Evolutionary conservation across 2,888 invertebrate genomes (phyloP).

Genomic region (Zygogramma bicolorata): DNA sequence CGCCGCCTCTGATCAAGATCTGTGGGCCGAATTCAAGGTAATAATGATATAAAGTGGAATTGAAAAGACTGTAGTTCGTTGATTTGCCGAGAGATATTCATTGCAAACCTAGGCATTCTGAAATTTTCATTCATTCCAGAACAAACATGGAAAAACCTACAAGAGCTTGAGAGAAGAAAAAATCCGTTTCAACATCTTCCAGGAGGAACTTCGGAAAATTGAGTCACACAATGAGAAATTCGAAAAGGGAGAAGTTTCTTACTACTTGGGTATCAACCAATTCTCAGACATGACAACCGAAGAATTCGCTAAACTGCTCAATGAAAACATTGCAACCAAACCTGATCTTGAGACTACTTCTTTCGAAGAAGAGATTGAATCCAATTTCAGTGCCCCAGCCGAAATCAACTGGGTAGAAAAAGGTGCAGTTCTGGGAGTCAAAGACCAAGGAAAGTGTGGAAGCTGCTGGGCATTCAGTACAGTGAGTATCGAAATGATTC

Average conservation of each 20-base stretch:
- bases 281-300: constrained; percentile 37
- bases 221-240: constrained; percentile 35
- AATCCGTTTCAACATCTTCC: constrained; percentile 29
- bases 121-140: constrained; percentile 5
- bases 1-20: constrained; percentile 11
- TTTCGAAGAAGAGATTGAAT: background rate
- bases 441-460: too few species aligned
- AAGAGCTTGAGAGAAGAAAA: constrained; percentile 24
- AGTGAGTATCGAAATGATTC: too few species aligned
- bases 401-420: constrained; percentile 33
- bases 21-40: constrained; percentile 22
- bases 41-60: too few species aligned
- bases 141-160: constrained; percentile 31
- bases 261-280: constrained; percentile 28
- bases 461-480: too few species aligned
- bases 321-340: background rate
- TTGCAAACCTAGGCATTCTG: too few species aligned
- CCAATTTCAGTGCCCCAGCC: constrained; percentile 11
- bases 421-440: constrained; percentile 25
- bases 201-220: constrained; percentile 24
- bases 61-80: background rate
- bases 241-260: constrained; percentile 29
- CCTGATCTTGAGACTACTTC: background rate
- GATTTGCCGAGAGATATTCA: background rate
- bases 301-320: constrained; percentile 17